Conservation (phyloP, 2,113 vertebrate genomes). For the Dromas ardeola region DNA sequence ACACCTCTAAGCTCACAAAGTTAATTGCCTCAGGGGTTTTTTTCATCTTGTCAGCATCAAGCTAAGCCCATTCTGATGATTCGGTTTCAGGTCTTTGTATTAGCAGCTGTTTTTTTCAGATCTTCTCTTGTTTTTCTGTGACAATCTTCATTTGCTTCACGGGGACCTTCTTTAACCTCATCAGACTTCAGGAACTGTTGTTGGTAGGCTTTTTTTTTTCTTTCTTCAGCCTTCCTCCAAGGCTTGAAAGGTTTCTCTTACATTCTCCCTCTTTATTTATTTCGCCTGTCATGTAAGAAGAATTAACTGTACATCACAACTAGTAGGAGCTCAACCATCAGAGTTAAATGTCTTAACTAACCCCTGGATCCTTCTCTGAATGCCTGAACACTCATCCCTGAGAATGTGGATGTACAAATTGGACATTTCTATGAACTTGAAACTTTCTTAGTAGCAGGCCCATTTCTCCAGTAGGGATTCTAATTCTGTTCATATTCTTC, state of each 20-base stretch:
- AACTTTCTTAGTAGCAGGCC: background rate
- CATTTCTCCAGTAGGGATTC: background rate
- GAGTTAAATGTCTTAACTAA: background rate
- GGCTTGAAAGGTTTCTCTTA: background rate
- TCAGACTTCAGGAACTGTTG: background rate
- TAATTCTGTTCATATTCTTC: background rate
- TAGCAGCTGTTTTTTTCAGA: background rate
- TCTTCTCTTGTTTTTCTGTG: background rate
- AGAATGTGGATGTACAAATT: background rate
- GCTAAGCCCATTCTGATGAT: background rate
- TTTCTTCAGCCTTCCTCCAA: background rate
- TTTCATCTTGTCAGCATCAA: background rate
- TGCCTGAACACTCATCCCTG: background rate
- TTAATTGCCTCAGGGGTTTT: background rate
- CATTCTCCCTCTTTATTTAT: background rate
- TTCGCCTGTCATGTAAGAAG: background rate
- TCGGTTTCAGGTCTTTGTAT: background rate
- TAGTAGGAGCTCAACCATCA: background rate
- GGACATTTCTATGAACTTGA: background rate
- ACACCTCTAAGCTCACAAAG: background rate
- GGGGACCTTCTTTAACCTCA: background rate
- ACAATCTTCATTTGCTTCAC: background rate
- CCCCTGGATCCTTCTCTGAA: background rate
- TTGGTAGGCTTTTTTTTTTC: background rate
- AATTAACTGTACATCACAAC: background rate